Conservation (phyloP, 2,888 invertebrate species). For the Prosapia bicincta region DNA sequence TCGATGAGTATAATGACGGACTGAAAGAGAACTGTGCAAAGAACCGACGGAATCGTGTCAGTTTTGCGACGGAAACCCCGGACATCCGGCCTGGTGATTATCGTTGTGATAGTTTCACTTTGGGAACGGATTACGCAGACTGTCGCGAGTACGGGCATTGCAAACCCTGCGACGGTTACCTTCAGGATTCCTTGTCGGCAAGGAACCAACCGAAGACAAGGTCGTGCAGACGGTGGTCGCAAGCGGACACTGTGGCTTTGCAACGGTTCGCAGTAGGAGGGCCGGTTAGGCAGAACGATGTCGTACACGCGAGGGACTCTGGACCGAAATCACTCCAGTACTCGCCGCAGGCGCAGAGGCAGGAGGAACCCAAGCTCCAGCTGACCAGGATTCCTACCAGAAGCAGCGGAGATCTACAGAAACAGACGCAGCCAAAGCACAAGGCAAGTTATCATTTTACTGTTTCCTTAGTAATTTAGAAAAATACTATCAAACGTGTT, state of each 20-base stretch:
- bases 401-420: constrained; percentile 25
- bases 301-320: constrained; percentile 3
- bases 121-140: background rate
- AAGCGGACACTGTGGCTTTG: constrained; percentile 34
- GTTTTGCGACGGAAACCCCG: constrained; percentile 1
- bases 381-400: constrained; percentile 17
- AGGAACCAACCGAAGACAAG: constrained; percentile 35
- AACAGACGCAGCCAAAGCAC: constrained; percentile 6
- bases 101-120: background rate
- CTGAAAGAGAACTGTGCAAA: background rate
- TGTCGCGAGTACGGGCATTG: background rate
- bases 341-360: constrained; percentile 10
- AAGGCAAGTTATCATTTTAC: constrained; percentile 21
- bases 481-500: too few relatives aligned
- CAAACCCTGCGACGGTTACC: background rate
- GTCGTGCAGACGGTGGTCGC: constrained; percentile 37
- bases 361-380: background rate
- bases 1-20: constrained; percentile 9
- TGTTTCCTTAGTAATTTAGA: too few relatives aligned
- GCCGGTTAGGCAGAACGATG: constrained; percentile 37
- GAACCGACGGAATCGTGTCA: constrained; percentile 10
- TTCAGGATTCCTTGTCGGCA: constrained; percentile 2
- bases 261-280: constrained; percentile 45
- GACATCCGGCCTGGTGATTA: background rate
- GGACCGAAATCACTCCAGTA: constrained; percentile 39